Evolutionary conservation across 2,113 vertebrate species (phyloP).

Genomic region (Dolichallabes microphthalmus): DNA sequence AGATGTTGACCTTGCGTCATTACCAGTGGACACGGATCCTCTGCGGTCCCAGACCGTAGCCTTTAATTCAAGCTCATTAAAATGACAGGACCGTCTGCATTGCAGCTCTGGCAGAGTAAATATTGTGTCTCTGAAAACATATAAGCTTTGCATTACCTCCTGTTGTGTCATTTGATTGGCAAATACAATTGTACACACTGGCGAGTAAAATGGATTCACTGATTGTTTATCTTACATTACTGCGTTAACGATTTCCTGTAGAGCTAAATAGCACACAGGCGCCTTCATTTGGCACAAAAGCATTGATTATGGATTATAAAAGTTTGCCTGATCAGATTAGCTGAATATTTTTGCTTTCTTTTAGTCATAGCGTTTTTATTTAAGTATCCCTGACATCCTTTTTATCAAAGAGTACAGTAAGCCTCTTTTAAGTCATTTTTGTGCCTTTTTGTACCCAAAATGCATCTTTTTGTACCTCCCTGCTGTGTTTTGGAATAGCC

Average conservation of each 20-base stretch:
- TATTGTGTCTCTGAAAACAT: conserved; percentile 21
- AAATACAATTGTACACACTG: conserved; percentile 34
- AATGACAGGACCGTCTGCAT: background rate
- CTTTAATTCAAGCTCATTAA: conserved; percentile 6
- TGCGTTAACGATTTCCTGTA: conserved; percentile 46
- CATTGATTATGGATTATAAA: conserved; percentile 39
- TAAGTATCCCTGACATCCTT: background rate
- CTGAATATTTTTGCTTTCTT: conserved; percentile 30
- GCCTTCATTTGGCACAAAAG: conserved; percentile 37
- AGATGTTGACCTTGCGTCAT: conserved; percentile 8
- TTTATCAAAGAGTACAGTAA: conserved; percentile 13
- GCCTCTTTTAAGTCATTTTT: no score
- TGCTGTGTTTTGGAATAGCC: background rate
- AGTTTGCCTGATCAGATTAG: conserved; percentile 28
- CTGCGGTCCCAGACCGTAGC: background rate
- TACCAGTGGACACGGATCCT: background rate
- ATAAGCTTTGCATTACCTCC: conserved; percentile 16
- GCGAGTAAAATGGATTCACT: conserved; percentile 40
- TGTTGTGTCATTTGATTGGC: conserved; percentile 31
- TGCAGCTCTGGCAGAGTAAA: background rate
- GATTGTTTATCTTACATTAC: conserved; percentile 38
- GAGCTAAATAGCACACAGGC: conserved; percentile 23
- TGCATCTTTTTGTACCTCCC: no score
- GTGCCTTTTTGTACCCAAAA: background rate
- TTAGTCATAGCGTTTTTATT: background rate